Conservation (phyloP, 1,140 invertebrate genomes). For the Asbolus verrucosus region DNA sequence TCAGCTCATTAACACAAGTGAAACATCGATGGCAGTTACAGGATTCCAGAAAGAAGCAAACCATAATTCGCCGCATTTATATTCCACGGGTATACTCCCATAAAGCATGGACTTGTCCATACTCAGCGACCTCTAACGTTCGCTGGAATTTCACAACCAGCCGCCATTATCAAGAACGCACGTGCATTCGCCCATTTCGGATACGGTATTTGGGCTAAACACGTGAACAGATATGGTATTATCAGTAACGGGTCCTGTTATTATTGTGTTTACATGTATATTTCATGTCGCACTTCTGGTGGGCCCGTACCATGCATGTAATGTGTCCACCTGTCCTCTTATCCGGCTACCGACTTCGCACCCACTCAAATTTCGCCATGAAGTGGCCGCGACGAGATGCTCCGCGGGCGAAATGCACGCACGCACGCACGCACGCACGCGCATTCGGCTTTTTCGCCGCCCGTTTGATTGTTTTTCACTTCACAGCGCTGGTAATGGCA, state of each 20-base stretch:
- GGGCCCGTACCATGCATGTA: slow-evolving; percentile 34
- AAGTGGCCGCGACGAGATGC: too few species aligned
- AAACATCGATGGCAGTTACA: background rate
- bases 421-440: too few species aligned
- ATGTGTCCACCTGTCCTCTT: slow-evolving; percentile 29
- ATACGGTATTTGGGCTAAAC: slow-evolving; percentile 38
- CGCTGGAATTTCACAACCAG: slow-evolving; percentile 28
- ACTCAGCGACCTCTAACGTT: slow-evolving; percentile 14
- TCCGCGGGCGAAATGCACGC: too few species aligned
- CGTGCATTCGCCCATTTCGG: slow-evolving; percentile 35
- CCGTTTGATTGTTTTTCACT: slow-evolving; percentile 18
- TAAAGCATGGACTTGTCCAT: slow-evolving; percentile 28
- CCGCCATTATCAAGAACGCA: slow-evolving; percentile 22
- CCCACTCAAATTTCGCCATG: slow-evolving; percentile 33
- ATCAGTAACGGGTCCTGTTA: slow-evolving; percentile 40
- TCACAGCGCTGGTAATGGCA: slow-evolving; percentile 14
- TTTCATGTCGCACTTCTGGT: slow-evolving; percentile 41
- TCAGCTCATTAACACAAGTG: background rate
- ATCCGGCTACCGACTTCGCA: slow-evolving; percentile 27
- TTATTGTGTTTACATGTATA: slow-evolving; percentile 42
- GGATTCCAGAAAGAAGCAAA: background rate
- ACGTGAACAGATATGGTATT: slow-evolving; percentile 29
- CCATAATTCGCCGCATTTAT: slow-evolving; percentile 19
- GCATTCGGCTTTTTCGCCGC: too few species aligned
- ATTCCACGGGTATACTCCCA: slow-evolving; percentile 19